Percentiles rank a stretch among this genome's conserved stretches.
phyloP scores from a whole-genome alignment of 2,113 vertebrate genomes.

The Vidua chalybeata region DNA sequence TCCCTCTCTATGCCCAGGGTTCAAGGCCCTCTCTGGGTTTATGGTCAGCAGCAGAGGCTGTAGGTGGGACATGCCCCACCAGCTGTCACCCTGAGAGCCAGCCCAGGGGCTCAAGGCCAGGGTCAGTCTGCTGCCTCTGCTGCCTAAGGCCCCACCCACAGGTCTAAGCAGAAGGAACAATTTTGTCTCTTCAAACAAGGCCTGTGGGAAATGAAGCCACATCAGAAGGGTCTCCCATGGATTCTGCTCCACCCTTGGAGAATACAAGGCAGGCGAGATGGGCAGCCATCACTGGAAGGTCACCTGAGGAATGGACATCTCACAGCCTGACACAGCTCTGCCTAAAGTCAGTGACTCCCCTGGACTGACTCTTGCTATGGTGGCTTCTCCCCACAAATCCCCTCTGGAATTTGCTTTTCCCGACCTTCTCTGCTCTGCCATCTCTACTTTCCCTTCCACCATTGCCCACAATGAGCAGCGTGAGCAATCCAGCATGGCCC shows the following conservation, averaged over 20 bases:
- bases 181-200: not conserved
- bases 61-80: not conserved
- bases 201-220: not conserved
- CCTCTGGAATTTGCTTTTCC: not conserved
- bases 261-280: not conserved
- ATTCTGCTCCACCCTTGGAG: not conserved
- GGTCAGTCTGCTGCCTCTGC: not conserved
- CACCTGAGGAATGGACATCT: not conserved
- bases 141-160: not conserved
- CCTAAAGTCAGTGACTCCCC: not conserved
- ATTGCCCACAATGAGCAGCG: not conserved
- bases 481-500: not conserved
- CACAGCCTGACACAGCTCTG: not conserved
- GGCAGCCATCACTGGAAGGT: not conserved
- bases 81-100: not conserved
- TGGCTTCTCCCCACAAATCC: not conserved
- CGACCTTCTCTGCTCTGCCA: not conserved
- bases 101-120: not conserved
- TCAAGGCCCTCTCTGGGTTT: not conserved
- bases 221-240: not conserved
- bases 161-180: not conserved
- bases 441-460: not conserved
- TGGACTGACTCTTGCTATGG: not conserved
- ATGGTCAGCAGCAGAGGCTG: not conserved
- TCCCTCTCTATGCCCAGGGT: not conserved